Evolutionary conservation across 2,113 vertebrate genomes (phyloP).

Genomic region (Crotalus helleri): DNA sequence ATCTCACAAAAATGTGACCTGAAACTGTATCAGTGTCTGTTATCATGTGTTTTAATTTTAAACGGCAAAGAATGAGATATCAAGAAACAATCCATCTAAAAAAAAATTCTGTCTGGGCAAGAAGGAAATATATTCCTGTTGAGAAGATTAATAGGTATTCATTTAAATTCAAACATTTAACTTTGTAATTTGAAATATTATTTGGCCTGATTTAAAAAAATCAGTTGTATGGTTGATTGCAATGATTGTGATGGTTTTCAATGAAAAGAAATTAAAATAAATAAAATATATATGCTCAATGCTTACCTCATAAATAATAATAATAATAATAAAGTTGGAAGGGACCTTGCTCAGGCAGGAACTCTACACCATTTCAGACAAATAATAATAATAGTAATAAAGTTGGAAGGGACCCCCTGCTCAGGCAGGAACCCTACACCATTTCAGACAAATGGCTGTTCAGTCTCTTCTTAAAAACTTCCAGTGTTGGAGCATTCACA

Average conservation of each 20-base stretch:
- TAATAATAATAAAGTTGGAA: no score
- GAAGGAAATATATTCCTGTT: background rate
- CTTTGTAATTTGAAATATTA: background rate
- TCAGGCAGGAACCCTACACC: no score
- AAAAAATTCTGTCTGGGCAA: background rate
- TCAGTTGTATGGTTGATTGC: background rate
- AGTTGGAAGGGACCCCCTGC: no score
- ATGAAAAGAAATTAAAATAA: background rate
- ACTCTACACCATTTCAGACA: no score
- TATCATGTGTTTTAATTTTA: background rate
- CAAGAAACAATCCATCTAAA: background rate
- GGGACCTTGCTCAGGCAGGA: no score
- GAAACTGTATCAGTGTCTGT: background rate
- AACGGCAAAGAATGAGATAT: background rate
- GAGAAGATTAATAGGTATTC: background rate
- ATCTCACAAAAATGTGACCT: background rate
- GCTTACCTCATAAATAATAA: background rate
- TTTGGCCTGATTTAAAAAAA: background rate
- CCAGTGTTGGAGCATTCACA: no score
- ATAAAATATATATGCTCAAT: background rate
- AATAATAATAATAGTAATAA: no score
- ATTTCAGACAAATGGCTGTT: no score
- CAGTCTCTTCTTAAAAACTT: no score
- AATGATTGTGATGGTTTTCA: background rate
- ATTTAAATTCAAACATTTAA: background rate